Conservation (phyloP, 2,113 vertebrate species). For the Hypocryptadius cinnamomeus region DNA sequence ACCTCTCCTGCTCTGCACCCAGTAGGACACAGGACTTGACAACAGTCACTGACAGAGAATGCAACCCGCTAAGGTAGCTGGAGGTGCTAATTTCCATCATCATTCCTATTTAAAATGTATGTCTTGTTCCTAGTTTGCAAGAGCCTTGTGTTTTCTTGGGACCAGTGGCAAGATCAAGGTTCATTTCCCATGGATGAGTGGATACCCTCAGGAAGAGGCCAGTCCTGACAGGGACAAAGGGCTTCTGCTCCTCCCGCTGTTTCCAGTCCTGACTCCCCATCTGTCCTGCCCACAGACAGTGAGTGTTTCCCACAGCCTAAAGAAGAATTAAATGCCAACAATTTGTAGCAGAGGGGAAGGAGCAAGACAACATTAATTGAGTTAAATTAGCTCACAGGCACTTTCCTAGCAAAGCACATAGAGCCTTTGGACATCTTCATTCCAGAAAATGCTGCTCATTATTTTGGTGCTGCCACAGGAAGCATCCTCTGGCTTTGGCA, state of each 20-base stretch:
- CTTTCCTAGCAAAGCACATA: background rate
- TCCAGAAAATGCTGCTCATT: background rate
- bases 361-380: background rate
- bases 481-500: background rate
- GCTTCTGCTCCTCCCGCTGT: background rate
- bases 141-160: background rate
- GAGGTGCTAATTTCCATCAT: background rate
- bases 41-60: background rate
- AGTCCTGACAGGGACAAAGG: background rate
- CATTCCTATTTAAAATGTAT: background rate
- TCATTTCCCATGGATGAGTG: background rate
- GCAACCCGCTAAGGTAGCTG: accelerated
- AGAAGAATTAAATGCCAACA: background rate
- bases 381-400: background rate
- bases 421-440: background rate
- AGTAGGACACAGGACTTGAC: background rate
- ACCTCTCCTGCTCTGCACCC: background rate
- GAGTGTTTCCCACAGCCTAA: background rate
- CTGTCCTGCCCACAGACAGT: background rate
- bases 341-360: background rate
- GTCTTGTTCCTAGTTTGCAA: background rate
- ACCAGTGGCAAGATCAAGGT: background rate
- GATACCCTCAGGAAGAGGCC: background rate
- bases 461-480: background rate
- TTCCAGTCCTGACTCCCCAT: background rate